A percentile compares a stretch with the other conserved stretches of the same genome.
Evolutionary conservation across 2,888 invertebrate genomes (phyloP).

Genomic region (Nomada ferruginata): DNA sequence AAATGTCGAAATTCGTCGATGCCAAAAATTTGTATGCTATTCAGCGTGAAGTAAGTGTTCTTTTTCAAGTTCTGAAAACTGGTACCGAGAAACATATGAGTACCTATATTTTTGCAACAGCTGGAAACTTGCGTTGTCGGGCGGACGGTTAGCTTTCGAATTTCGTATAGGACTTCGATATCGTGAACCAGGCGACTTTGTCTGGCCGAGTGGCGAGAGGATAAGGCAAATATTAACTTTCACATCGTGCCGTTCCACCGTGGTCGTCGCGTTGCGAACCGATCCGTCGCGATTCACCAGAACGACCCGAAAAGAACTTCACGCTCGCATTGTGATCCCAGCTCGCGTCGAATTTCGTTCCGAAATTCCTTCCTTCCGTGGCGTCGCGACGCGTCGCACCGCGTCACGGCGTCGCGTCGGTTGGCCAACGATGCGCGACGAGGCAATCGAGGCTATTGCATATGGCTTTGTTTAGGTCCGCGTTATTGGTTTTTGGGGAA

Average conservation of each 20-base stretch:
- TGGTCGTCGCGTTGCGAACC: slow-evolving; percentile 15
- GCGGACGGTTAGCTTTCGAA: slow-evolving; percentile 23
- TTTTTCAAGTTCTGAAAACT: too few species aligned
- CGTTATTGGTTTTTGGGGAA: slow-evolving; percentile 18
- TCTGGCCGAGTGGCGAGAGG: not conserved
- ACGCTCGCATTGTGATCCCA: slow-evolving; percentile 20
- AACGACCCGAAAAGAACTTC: slow-evolving; percentile 26
- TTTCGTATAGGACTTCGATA: slow-evolving; percentile 51
- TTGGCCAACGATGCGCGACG: not conserved
- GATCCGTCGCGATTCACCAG: slow-evolving; percentile 13
- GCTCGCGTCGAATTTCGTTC: not conserved
- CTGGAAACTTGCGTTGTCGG: slow-evolving; percentile 19
- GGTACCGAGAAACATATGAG: too few species aligned
- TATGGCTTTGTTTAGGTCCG: slow-evolving; percentile 14
- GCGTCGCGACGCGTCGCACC: too few species aligned
- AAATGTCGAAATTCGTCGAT: too few species aligned
- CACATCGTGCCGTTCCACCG: slow-evolving; percentile 21
- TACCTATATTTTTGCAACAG: too few species aligned
- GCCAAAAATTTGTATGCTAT: too few species aligned
- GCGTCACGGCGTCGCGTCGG: not conserved
- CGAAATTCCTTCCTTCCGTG: not conserved
- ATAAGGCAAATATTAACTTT: slow-evolving; percentile 47
- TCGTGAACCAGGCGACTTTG: slow-evolving; percentile 29
- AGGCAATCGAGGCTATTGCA: slow-evolving; percentile 1
- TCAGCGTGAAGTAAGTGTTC: too few species aligned